Percentiles rank a stretch among this genome's conserved stretches.
These are phyloP conservation scores for Dinomys branickii DNA, from an alignment of 2,113 vertebrate genomes.

Conservation along the genomic window DNA sequence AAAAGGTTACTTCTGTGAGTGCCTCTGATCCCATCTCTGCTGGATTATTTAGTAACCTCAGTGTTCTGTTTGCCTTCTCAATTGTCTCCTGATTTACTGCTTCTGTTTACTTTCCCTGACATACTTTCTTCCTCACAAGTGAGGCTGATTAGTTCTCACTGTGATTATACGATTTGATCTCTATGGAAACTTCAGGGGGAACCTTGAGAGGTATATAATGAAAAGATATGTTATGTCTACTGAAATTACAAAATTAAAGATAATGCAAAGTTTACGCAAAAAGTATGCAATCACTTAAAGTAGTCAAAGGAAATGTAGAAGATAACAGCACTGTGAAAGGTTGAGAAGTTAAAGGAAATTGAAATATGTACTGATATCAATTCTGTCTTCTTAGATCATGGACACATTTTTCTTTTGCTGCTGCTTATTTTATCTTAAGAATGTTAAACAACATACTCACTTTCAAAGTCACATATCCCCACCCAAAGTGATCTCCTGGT, in stretches of 20 bases:
- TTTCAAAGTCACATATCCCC: conserved; percentile 38
- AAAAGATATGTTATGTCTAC: conserved; percentile 44
- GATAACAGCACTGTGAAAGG: not conserved
- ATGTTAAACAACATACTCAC: not conserved
- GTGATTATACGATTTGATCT: conserved; percentile 70
- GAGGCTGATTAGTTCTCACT: conserved; percentile 77
- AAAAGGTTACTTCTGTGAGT: conserved; percentile 72
- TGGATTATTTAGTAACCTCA: conserved; percentile 51
- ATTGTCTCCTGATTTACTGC: conserved; percentile 73
- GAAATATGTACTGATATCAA: conserved; percentile 55
- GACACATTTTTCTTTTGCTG: not conserved
- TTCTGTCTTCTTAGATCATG: conserved; percentile 58
- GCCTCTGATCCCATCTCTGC: not conserved
- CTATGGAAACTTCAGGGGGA: conserved; percentile 50
- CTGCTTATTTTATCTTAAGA: not conserved
- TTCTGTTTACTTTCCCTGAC: conserved; percentile 78
- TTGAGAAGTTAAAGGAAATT: conserved; percentile 73
- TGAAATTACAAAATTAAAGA: conserved; percentile 72
- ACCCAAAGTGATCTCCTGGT: not conserved
- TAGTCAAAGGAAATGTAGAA: conserved; percentile 51
- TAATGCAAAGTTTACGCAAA: conserved; percentile 53
- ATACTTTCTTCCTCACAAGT: conserved; percentile 71
- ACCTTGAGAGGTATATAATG: not conserved
- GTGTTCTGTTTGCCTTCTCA: conserved; percentile 66
- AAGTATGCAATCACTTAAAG: conserved; percentile 63